These are phyloP conservation scores for Miniopterus natalensis DNA, from an alignment of 2,113 vertebrate genomes.

Conservation along the genomic window DNA sequence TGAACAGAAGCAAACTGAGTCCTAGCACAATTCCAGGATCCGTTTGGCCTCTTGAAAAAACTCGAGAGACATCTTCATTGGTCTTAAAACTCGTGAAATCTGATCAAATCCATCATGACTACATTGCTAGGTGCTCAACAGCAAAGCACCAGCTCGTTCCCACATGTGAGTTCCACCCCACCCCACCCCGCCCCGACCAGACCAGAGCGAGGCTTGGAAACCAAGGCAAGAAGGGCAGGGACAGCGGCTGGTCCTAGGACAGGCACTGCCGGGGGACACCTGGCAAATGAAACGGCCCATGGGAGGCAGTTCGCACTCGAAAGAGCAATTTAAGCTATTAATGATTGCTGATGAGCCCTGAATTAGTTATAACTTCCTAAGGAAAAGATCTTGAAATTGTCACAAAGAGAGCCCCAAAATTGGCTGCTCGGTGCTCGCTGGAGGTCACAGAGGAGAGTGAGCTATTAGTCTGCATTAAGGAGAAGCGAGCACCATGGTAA, in stretches of 20 bases:
- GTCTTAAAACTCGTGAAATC: background rate
- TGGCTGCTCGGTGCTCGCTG: background rate
- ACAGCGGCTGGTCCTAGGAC: background rate
- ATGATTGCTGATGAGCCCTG: constrained; percentile 36
- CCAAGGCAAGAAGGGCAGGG: constrained; percentile 1
- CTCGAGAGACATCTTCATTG: background rate
- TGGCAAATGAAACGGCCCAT: background rate
- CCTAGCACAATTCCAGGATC: background rate
- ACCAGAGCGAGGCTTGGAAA: background rate
- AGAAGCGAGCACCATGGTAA: background rate
- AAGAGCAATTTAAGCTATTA: constrained; percentile 77
- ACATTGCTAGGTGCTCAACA: background rate
- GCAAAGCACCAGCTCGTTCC: background rate
- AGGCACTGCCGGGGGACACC: constrained; percentile 41
- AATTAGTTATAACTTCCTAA: constrained; percentile 74
- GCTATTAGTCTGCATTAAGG: constrained; percentile 69
- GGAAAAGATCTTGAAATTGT: constrained; percentile 30
- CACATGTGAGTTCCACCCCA: background rate
- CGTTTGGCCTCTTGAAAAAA: background rate
- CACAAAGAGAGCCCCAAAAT: background rate
- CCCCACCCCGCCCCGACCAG: too few relatives aligned
- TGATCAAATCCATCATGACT: background rate
- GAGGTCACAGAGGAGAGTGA: constrained; percentile 63
- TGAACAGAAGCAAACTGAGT: constrained; percentile 1
- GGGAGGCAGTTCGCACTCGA: background rate